Percentiles rank a stretch among this genome's conserved stretches.
These are phyloP conservation scores for Upupa epops DNA, from an alignment of 2,113 vertebrate species.

Conservation along the genomic window DNA sequence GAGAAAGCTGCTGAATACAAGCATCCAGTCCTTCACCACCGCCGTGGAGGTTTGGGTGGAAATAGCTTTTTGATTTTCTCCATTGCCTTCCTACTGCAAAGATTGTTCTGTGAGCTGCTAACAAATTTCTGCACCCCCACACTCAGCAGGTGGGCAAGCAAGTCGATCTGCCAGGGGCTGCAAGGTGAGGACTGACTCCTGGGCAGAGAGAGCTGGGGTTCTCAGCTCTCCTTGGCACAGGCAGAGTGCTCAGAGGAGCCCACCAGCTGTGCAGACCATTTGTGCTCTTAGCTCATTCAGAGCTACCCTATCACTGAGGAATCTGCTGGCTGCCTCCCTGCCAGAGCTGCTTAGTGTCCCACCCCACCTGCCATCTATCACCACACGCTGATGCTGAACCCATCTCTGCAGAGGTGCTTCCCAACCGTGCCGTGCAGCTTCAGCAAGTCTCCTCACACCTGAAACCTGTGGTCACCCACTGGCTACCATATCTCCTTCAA, in stretches of 20 bases:
- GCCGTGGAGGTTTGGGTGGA: neutral
- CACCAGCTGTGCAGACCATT: slow-evolving; percentile 57
- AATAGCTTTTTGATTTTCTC: neutral
- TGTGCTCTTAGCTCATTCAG: slow-evolving; percentile 63
- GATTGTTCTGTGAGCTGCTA: neutral
- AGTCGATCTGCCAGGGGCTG: neutral
- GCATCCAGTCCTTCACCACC: neutral
- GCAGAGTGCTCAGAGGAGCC: neutral
- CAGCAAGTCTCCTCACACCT: neutral
- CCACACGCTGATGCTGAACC: neutral
- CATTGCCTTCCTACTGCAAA: neutral
- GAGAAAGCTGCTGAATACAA: neutral
- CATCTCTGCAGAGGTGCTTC: neutral
- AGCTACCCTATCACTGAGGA: slow-evolving; percentile 49
- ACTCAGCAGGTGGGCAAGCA: neutral
- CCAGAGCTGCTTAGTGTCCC: neutral
- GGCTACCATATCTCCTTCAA: neutral
- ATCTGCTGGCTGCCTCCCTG: slow-evolving; percentile 54
- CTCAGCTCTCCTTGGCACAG: neutral
- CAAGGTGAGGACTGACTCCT: neutral
- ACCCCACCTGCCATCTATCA: neutral
- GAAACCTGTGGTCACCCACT: neutral
- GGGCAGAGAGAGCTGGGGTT: neutral
- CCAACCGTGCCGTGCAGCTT: neutral
- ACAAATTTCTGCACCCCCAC: neutral